These are phyloP conservation scores for Hemichromis elongatus DNA, from an alignment of 2,113 vertebrate species.

Conservation along the genomic window DNA sequence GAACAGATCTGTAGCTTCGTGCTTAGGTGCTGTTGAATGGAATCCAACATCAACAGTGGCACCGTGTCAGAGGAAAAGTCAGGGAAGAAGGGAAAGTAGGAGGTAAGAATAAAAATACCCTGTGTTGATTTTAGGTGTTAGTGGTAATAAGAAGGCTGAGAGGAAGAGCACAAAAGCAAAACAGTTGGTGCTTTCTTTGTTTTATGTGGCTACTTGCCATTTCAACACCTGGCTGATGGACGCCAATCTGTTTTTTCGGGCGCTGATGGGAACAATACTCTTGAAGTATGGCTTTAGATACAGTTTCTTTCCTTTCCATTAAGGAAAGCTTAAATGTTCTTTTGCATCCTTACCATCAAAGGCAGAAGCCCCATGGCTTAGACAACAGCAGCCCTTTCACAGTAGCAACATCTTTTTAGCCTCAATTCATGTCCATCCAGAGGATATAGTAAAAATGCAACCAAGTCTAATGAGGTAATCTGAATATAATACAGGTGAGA, in stretches of 20 bases:
- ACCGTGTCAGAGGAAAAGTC: constrained; percentile 18
- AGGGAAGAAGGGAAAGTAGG: constrained; percentile 23
- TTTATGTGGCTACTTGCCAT: constrained; percentile 42
- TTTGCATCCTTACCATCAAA: neutral
- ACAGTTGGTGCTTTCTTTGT: constrained; percentile 11
- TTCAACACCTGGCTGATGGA: constrained; percentile 41
- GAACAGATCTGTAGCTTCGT: neutral
- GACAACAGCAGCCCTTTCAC: neutral
- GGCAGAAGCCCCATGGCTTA: neutral
- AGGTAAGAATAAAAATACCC: constrained; percentile 3
- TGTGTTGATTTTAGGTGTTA: constrained; percentile 44
- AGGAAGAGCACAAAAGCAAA: constrained; percentile 6
- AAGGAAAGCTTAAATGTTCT: neutral
- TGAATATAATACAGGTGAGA: neutral
- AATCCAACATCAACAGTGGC: constrained; percentile 52
- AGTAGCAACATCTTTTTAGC: neutral
- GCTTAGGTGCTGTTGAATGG: constrained; percentile 34
- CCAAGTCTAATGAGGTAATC: neutral
- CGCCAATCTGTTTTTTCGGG: constrained; percentile 13
- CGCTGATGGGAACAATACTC: neutral
- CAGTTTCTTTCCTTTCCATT: neutral
- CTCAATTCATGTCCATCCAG: neutral
- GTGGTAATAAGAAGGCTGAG: constrained; percentile 17
- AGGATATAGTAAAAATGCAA: neutral
- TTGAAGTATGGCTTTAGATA: neutral